Percentiles rank a stretch among this genome's conserved stretches.
Evolutionary conservation across 2,113 vertebrate species (phyloP).

Genomic region (Pygoscelis antarcticus): DNA sequence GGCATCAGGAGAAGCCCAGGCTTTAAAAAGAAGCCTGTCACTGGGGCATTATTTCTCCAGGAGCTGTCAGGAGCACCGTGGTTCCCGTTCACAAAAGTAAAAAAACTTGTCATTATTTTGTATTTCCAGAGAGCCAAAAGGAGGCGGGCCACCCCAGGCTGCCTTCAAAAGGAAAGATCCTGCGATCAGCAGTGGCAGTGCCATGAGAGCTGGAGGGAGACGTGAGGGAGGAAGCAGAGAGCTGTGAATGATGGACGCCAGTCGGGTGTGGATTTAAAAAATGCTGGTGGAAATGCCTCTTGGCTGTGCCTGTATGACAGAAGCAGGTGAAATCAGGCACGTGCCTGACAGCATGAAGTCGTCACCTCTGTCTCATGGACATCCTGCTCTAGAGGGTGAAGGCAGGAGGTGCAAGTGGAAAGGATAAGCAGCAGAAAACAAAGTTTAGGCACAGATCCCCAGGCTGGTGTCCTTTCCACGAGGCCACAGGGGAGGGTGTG

Average conservation of each 20-base stretch:
- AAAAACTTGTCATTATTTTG: background rate
- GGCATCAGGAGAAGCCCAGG: background rate
- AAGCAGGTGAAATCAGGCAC: background rate
- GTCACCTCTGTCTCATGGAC: background rate
- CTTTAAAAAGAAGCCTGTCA: background rate
- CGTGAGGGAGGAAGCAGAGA: background rate
- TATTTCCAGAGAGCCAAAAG: constrained; percentile 40
- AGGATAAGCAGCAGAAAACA: background rate
- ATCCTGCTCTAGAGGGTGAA: background rate
- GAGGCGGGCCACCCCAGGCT: background rate
- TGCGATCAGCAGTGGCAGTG: background rate
- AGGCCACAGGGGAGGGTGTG: background rate
- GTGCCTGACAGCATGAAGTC: background rate
- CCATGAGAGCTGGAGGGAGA: background rate
- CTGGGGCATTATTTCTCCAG: background rate
- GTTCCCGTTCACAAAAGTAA: background rate
- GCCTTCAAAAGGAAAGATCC: background rate
- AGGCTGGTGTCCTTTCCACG: background rate
- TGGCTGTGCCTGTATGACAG: background rate
- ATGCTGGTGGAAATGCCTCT: background rate
- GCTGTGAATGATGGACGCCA: background rate
- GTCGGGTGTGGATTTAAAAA: background rate
- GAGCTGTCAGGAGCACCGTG: background rate
- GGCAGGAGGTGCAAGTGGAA: background rate
- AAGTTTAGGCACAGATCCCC: background rate